Evolutionary conservation across 2,113 vertebrate genomes (phyloP).

Genomic region (Tragelaphus buxtoni): DNA sequence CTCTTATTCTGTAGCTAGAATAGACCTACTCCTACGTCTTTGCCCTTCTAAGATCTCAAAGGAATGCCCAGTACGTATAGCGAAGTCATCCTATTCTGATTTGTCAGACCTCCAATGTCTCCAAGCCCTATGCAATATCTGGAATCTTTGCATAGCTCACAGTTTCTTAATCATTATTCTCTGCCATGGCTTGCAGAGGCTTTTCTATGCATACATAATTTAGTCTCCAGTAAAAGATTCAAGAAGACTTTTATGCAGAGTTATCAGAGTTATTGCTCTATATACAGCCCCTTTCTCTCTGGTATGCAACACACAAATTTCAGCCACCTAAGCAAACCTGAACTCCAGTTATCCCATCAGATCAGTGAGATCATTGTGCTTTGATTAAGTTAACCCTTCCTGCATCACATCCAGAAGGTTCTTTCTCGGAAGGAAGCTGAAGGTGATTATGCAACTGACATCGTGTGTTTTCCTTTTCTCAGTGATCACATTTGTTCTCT

Average conservation of each 20-base stretch:
- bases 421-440: background rate
- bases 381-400: background rate
- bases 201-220: background rate
- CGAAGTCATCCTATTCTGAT: background rate
- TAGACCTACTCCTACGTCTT: background rate
- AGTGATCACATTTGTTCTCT: background rate
- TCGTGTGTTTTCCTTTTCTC: background rate
- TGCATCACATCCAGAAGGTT: background rate
- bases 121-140: background rate
- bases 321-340: background rate
- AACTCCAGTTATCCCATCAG: background rate
- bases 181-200: background rate
- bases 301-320: background rate
- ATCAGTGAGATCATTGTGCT: background rate
- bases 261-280: conserved; percentile 17
- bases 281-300: conserved; percentile 43
- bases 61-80: background rate
- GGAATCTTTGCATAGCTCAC: background rate
- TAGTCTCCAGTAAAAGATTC: background rate
- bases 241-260: background rate
- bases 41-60: background rate
- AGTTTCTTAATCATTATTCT: background rate
- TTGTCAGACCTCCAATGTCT: background rate
- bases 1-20: background rate
- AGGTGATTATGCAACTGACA: background rate